Conservation (phyloP, 2,888 invertebrate species). For the Athalia circularis region DNA sequence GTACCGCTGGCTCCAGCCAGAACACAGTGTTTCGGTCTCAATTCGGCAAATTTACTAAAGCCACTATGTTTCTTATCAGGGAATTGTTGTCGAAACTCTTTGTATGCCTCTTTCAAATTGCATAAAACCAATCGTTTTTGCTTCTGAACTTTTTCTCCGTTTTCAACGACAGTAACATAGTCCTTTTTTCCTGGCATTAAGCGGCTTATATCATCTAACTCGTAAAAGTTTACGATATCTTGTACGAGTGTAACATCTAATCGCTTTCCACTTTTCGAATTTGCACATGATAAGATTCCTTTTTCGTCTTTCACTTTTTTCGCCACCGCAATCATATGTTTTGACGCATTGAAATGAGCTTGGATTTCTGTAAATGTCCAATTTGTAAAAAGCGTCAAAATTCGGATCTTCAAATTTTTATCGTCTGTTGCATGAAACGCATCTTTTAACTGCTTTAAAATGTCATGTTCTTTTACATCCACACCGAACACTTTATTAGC, state of each 20-base stretch:
- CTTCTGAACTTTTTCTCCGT: slow-evolving; percentile 34
- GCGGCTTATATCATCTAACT: slow-evolving; percentile 42
- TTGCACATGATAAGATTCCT: neutral
- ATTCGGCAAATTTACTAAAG: slow-evolving; percentile 49
- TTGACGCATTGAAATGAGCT: neutral
- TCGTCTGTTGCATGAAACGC: neutral
- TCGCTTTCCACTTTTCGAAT: neutral
- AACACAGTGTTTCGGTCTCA: slow-evolving; percentile 48
- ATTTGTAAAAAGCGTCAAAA: neutral
- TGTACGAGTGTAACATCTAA: neutral
- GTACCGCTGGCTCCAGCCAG: no score
- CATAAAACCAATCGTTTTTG: slow-evolving; percentile 47
- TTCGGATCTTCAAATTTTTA: neutral
- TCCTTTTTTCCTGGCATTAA: slow-evolving; percentile 49
- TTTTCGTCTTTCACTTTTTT: neutral
- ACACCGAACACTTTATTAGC: neutral
- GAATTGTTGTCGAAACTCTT: slow-evolving; percentile 39
- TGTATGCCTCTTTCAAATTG: no score
- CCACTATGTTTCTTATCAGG: slow-evolving; percentile 32
- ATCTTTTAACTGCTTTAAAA: neutral
- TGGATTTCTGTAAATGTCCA: neutral
- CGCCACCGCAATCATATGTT: neutral
- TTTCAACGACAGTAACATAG: slow-evolving; percentile 38
- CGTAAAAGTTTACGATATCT: slow-evolving; percentile 38
- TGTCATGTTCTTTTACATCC: neutral